Evolutionary conservation across 2,113 vertebrate species (phyloP).

Genomic region (Oxyura jamaicensis): DNA sequence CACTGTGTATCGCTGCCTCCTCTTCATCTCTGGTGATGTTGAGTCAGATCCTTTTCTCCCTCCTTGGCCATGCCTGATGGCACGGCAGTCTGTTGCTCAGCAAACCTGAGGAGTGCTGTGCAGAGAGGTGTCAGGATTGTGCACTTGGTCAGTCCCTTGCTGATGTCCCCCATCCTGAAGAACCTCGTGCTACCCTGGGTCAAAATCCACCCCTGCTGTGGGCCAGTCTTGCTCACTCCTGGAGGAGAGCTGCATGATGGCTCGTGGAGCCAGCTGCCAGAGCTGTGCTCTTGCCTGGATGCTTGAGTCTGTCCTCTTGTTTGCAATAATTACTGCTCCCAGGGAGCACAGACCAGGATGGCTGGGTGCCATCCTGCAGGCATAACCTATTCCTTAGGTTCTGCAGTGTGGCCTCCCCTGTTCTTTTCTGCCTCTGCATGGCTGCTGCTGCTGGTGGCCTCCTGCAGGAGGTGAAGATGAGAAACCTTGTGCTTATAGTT

Average conservation of each 20-base stretch:
- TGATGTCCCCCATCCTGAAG: not conserved
- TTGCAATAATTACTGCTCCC: not conserved
- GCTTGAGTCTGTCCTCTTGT: not conserved
- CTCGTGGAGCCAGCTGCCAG: accelerated
- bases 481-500: not conserved
- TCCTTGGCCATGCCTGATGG: not conserved
- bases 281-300: not conserved
- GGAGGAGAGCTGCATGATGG: not conserved
- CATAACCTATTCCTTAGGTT: not conserved
- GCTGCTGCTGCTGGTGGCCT: not conserved
- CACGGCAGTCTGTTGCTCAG: not conserved
- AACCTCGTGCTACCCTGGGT: accelerated
- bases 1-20: not conserved
- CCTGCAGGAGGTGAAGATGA: not conserved
- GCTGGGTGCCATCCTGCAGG: not conserved
- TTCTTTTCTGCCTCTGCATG: not conserved
- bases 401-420: not conserved
- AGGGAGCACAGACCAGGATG: not conserved
- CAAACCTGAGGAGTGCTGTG: not conserved
- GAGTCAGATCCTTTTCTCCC: not conserved
- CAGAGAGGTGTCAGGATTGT: not conserved
- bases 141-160: not conserved
- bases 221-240: not conserved
- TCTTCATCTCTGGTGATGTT: not conserved
- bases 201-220: accelerated